phyloP scores from a whole-genome alignment of 2,113 vertebrate genomes.

The Osmerus eperlanus region DNA sequence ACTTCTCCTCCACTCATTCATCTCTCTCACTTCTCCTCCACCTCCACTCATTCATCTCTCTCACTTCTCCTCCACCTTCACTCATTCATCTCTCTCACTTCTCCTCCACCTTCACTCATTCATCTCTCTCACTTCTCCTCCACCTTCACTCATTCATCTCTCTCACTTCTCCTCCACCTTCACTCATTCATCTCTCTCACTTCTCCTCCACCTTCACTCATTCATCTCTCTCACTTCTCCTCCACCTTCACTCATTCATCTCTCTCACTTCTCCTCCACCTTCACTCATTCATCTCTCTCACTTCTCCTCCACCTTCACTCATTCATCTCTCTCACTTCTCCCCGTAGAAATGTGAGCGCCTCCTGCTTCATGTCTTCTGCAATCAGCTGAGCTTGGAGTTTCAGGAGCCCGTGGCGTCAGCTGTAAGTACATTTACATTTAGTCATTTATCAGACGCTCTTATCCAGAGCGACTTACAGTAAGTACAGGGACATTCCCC shows the following conservation, averaged over 20 bases:
- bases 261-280: not conserved
- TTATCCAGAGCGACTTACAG: too few species aligned
- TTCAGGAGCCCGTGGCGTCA: conserved; percentile 90
- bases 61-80: conserved; percentile 21
- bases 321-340: not conserved
- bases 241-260: too few species aligned
- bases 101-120: not conserved
- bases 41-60: not conserved
- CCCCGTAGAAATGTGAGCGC: conserved; percentile 90
- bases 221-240: conserved; percentile 25
- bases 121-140: conserved; percentile 24
- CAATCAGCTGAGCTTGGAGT: conserved; percentile 94
- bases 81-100: not conserved
- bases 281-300: too few species aligned
- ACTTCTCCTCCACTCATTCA: not conserved
- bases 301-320: not conserved
- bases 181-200: too few species aligned
- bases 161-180: not conserved
- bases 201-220: not conserved
- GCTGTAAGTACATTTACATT: conserved; percentile 80
- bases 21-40: too few species aligned
- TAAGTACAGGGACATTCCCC: too few species aligned
- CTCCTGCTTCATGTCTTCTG: conserved; percentile 94
- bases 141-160: too few species aligned
- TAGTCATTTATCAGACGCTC: too few species aligned